Conservation (phyloP, 1,140 invertebrate species). For the Patella vulgata region DNA sequence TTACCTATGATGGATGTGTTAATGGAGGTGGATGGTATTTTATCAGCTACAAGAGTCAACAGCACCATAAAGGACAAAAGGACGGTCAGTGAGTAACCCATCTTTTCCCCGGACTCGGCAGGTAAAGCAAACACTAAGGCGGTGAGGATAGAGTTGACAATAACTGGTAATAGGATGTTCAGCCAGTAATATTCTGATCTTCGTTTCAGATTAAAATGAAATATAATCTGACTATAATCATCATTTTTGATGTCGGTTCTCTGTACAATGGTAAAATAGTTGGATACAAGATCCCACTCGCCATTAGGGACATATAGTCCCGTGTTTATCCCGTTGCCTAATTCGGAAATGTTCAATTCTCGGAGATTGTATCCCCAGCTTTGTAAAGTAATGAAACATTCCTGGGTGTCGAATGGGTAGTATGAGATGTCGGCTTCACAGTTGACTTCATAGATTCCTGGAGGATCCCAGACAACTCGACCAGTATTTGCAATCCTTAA, state of each 20-base stretch:
- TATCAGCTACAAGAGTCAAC: slow-evolving; percentile 14
- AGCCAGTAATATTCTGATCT: slow-evolving; percentile 22
- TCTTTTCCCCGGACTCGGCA: slow-evolving; percentile 29
- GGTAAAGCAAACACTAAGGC: slow-evolving; percentile 26
- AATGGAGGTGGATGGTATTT: slow-evolving; percentile 27
- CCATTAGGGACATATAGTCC: neutral
- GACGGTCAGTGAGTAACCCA: slow-evolving; percentile 26
- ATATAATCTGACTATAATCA: slow-evolving; percentile 22
- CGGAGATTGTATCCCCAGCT: slow-evolving; percentile 24
- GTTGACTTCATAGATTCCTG: slow-evolving; percentile 59
- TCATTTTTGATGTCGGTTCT: neutral
- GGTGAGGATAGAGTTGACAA: slow-evolving; percentile 18
- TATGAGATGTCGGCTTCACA: slow-evolving; percentile 36
- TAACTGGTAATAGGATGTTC: slow-evolving; percentile 28
- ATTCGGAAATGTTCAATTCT: slow-evolving; percentile 24
- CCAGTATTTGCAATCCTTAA: slow-evolving; percentile 16
- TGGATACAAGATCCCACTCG: slow-evolving; percentile 1
- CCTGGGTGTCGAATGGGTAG: slow-evolving; percentile 45
- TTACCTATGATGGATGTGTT: slow-evolving; percentile 19
- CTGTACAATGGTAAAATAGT: neutral
- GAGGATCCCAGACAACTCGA: slow-evolving; percentile 69
- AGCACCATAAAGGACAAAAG: slow-evolving; percentile 28
- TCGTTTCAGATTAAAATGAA: slow-evolving; percentile 20
- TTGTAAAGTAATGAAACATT: slow-evolving; percentile 6
- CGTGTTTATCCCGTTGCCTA: neutral